Evolutionary conservation across 2,113 vertebrate genomes (phyloP).

Genomic region (Macrotus californicus): DNA sequence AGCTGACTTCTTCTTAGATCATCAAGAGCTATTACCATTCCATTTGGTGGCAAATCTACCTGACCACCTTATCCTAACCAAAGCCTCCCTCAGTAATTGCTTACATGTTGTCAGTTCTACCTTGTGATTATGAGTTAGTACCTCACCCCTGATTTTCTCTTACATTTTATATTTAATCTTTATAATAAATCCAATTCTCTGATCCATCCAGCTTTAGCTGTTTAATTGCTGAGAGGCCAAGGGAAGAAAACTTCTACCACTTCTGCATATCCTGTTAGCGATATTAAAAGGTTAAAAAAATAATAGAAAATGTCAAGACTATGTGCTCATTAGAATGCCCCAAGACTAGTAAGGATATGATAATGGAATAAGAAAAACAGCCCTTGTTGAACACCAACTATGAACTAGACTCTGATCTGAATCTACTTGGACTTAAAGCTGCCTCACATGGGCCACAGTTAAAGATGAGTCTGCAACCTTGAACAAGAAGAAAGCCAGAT

Average conservation of each 20-base stretch:
- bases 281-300: neutral
- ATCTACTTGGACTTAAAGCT: neutral
- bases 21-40: neutral
- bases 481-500: neutral
- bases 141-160: neutral
- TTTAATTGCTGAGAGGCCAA: neutral
- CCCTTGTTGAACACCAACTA: neutral
- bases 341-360: neutral
- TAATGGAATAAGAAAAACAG: neutral
- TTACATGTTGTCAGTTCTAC: conserved; percentile 22
- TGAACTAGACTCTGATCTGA: neutral
- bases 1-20: neutral
- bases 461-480: neutral
- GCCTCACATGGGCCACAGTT: neutral
- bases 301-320: neutral
- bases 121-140: neutral
- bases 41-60: neutral
- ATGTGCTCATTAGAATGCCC: neutral
- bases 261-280: neutral
- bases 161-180: neutral
- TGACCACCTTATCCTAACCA: neutral
- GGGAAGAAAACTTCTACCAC: neutral
- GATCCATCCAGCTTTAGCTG: neutral
- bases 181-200: neutral
- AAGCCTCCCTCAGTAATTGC: neutral